Conservation (phyloP, 2,888 invertebrate genomes). For the Carpatolechia fugitivella region DNA sequence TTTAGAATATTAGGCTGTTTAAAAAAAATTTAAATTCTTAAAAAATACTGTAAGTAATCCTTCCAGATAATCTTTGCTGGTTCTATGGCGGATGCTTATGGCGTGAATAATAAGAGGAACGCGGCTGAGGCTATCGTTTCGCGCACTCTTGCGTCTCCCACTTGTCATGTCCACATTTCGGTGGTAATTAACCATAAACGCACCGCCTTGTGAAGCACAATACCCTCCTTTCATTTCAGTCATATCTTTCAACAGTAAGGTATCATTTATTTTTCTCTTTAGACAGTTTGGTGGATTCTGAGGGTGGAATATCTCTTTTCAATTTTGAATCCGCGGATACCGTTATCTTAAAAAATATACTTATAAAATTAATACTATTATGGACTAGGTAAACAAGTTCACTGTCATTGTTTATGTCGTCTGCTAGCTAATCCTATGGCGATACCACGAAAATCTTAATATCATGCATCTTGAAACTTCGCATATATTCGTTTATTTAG, state of each 20-base stretch:
- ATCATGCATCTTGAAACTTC: too few species aligned
- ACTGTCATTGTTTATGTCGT: too few species aligned
- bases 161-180: slow-evolving; percentile 50
- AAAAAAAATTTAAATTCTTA: too few species aligned
- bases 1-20: too few species aligned
- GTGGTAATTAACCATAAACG: slow-evolving; percentile 45
- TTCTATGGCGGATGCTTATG: slow-evolving; percentile 26
- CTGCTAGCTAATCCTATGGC: too few species aligned
- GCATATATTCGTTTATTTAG: too few species aligned
- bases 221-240: slow-evolving; percentile 14
- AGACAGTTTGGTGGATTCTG: neutral
- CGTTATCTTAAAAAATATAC: neutral
- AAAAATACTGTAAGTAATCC: too few species aligned
- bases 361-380: too few species aligned
- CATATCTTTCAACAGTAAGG: slow-evolving; percentile 5
- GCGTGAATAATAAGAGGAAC: slow-evolving; percentile 32
- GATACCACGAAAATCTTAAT: too few species aligned
- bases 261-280: slow-evolving; percentile 15
- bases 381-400: too few species aligned
- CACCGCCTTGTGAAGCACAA: slow-evolving; percentile 22
- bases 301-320: neutral
- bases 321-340: neutral
- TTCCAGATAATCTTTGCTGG: slow-evolving; percentile 12
- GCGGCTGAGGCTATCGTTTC: slow-evolving; percentile 44
- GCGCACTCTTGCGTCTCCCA: slow-evolving; percentile 46